A percentile compares a stretch with the other conserved stretches of the same genome.
Evolutionary conservation across 2,113 vertebrate species (phyloP).

Genomic region (Gasterosteus aculeatus): DNA sequence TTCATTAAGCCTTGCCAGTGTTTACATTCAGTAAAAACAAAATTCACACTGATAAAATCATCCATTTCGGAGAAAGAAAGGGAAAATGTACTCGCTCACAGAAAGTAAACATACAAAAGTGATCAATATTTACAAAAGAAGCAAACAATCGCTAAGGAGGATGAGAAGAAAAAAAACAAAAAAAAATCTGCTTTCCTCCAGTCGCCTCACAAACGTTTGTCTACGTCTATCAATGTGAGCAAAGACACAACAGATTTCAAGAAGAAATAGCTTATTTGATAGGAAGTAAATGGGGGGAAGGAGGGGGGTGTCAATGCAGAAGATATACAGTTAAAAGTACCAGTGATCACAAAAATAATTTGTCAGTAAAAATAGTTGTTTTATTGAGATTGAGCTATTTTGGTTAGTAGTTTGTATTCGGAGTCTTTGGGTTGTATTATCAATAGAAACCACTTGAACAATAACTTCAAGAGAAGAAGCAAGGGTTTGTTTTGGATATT

Average conservation of each 20-base stretch:
- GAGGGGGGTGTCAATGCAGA: conserved; percentile 11
- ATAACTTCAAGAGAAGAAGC: conserved; percentile 55
- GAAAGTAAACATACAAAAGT: conserved; percentile 69
- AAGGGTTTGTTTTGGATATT: conserved; percentile 33
- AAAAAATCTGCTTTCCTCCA: conserved; percentile 1
- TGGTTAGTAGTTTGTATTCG: conserved; percentile 49
- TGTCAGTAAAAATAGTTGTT: conserved; percentile 7
- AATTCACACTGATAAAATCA: conserved; percentile 72
- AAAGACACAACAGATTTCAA: conserved; percentile 65
- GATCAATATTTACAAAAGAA: conserved; percentile 57
- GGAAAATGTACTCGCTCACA: conserved; percentile 67
- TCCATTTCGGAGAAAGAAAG: conserved; percentile 78
- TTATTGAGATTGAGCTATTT: conserved; percentile 29
- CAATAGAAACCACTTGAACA: conserved; percentile 40
- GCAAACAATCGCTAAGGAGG: conserved; percentile 25
- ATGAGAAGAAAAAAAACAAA: conserved; percentile 25
- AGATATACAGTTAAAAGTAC: conserved; percentile 44
- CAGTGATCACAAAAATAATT: conserved; percentile 35
- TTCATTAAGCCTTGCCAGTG: conserved; percentile 75
- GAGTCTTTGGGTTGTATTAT: conserved; percentile 62
- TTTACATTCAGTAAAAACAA: conserved; percentile 81
- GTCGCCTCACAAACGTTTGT: conserved; percentile 16
- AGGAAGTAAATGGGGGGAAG: conserved; percentile 49
- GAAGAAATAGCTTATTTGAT: conserved; percentile 73
- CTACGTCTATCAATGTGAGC: conserved; percentile 51